Evolutionary conservation across 2,113 vertebrate species (phyloP), one percentile per base, ranked within the genome.

Genomic region (Pomatostomus ruficeps): DNA sequence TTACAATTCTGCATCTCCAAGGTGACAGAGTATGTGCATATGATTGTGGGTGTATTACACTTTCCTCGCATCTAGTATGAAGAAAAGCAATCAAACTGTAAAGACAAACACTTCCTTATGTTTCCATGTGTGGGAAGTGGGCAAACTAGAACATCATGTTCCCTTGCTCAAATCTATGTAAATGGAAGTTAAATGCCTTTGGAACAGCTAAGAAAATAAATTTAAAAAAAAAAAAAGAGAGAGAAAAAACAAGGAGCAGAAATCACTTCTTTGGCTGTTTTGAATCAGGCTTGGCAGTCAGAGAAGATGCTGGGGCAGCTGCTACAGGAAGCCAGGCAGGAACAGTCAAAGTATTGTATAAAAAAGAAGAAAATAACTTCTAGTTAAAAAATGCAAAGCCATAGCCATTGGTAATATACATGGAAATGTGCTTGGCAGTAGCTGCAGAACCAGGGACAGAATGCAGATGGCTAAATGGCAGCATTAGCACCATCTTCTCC

Each of bases 1-100:
- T 63, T 72, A 57, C 19, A 76, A 25, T 57, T 61, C 45, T 79
- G 42, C 54, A 85, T 95, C 71, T 93, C 83, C 88, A 95, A 49
- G 93, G 82, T 92, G 75, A 95, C 67, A 51, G 74, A n/a, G 22
- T 25, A 43, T 68, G 48, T 88, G 49, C 88, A 76, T 93, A 75
- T 93, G 88, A 85, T 57, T 85, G 96, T 93, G 93, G 94, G 88
- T 88, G 91, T 93, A 88, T 68, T 85, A 38, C 75, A 73, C 92
- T 92, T 92, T 93, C n/a, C 36, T 85, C 76, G 36, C 54, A 88
- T 88, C 82, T 51, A 93, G 20, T 65, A 67, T 38, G 75, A 72
- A 91, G 71, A 85, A 94, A 95, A 94, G 62, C 48, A 93, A 89
- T 87, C 84, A 89, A 91, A 81, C 84, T 95, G 66, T 61, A 91